These are phyloP conservation scores for Lasioglossum malachurum DNA, from an alignment of 2,888 invertebrate genomes.

Conservation along the genomic window DNA sequence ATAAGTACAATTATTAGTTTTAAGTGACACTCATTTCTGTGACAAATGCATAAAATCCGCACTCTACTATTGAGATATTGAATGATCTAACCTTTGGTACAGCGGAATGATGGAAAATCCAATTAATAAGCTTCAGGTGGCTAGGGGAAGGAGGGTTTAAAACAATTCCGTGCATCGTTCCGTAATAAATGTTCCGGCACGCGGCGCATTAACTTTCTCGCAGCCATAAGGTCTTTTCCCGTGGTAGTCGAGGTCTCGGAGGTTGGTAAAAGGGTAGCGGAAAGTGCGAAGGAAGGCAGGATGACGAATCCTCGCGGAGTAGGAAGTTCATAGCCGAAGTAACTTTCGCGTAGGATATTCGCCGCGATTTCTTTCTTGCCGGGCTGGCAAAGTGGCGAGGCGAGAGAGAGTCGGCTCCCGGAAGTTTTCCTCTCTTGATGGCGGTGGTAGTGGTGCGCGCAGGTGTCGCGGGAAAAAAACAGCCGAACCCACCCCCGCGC, in stretches of 20 bases:
- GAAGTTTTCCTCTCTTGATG: conserved; percentile 55
- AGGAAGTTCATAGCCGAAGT: conserved; percentile 67
- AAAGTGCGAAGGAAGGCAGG: conserved; percentile 32
- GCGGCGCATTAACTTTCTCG: conserved; percentile 37
- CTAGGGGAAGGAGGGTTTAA: neutral
- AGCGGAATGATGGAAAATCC: neutral
- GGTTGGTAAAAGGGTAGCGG: conserved; percentile 23
- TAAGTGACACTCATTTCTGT: neutral
- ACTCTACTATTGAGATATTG: neutral
- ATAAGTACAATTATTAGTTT: too few relatives aligned
- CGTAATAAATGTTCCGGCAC: neutral
- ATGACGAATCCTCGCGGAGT: conserved; percentile 72
- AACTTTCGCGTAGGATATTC: conserved; percentile 68
- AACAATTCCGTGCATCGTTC: neutral
- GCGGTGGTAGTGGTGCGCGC: conserved; percentile 37
- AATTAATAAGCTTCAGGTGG: neutral
- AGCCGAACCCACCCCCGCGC: conserved; percentile 4
- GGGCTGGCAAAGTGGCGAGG: conserved; percentile 49
- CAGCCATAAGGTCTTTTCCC: conserved; percentile 57
- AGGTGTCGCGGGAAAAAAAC: conserved; percentile 66
- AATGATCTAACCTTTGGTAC: neutral
- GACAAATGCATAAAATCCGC: neutral
- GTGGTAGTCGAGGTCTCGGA: conserved; percentile 14
- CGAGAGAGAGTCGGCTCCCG: conserved; percentile 4
- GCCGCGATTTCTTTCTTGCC: conserved; percentile 62